Base-by-base conservation (phyloP, 2,888 invertebrate species). In the Acrocyrtus sp. region DNA sequence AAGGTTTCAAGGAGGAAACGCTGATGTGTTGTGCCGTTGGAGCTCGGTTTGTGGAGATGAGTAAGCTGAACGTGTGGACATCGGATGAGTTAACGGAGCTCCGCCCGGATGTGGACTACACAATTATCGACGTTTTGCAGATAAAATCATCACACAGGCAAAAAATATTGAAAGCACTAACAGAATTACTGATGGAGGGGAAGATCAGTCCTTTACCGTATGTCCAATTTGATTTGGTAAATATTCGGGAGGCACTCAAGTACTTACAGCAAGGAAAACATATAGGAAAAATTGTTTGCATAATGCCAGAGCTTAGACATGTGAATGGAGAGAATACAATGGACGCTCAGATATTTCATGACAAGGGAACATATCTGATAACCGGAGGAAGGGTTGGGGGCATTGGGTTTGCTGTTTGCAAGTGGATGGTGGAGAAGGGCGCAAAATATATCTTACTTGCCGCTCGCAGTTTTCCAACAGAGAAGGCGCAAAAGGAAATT, bases 11-110 rank as follows among this genome's bases (percentile, higher is more conserved):
- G 24, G 65, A 72, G 29, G 60, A 65, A 1, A 39, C 60, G 0
- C 22, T 72, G 1, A 22, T 39, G 2, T 26, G 22, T 1, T 48
- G 34, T 2, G 60, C 53, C 0, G 24, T 43, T 3, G 12, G 17
- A 3, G 72, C 50, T 2, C 27, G 50, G 1, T 73, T 73, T 61
- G 39, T 73, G 1, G 72, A 73, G 57, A 60, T 73, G 43, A 66
- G 66, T n/a, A 73, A 61, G 29, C 26, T 57, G 5, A 43, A 51
- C 17, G 43, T 73, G 26, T 72, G 72, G 67, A 17, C 17, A 10
- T 3, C n/a, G 1, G 57, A 56, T 3, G 61, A 73, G 3, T 56
- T 73, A 1, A 22, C 39, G 21, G 12, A 17, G 3, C 41, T 67
- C 1, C 4, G 72, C 1, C 61, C 61, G 1, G 66, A 67, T 29